Evolutionary conservation across 2,113 vertebrate genomes (phyloP).

Genomic region (Austrofundulus limnaeus): DNA sequence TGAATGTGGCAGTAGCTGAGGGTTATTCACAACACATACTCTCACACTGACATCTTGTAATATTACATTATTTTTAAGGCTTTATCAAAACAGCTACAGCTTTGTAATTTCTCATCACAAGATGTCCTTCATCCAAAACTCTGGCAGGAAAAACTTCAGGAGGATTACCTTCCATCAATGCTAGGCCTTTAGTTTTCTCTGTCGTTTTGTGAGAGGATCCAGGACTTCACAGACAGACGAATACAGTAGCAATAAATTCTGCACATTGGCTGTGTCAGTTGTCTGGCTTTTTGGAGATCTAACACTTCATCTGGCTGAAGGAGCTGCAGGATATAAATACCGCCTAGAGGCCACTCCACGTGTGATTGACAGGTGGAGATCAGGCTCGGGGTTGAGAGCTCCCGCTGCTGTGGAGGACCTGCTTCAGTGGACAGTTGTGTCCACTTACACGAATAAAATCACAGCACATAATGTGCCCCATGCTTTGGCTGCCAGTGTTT

Average conservation of each 20-base stretch:
- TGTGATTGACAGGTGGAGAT: constrained; percentile 48
- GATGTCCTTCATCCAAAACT: too few relatives aligned
- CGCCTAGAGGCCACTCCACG: constrained; percentile 37
- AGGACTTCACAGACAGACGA: background rate
- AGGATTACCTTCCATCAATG: too few relatives aligned
- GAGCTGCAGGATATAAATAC: constrained; percentile 36
- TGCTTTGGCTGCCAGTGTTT: background rate
- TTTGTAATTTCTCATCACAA: too few relatives aligned
- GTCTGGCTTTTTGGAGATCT: constrained; percentile 24
- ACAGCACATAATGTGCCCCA: too few relatives aligned
- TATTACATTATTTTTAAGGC: too few relatives aligned
- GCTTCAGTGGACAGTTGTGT: constrained; percentile 40
- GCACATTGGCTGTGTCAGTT: background rate
- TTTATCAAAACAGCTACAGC: too few relatives aligned
- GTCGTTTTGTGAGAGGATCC: background rate
- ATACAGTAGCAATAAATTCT: background rate
- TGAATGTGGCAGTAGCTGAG: too few relatives aligned
- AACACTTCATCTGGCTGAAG: constrained; percentile 51
- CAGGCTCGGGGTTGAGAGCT: constrained; percentile 20
- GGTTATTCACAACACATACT: too few relatives aligned
- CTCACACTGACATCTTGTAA: too few relatives aligned
- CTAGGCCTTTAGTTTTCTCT: background rate
- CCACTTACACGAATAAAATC: too few relatives aligned
- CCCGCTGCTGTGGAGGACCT: constrained; percentile 34
- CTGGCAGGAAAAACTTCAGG: too few relatives aligned